Evolutionary conservation across 2,888 invertebrate genomes (phyloP), one percentile per base, ranked within the genome.

Genomic region (Caenorhabditis doughertyi): DNA sequence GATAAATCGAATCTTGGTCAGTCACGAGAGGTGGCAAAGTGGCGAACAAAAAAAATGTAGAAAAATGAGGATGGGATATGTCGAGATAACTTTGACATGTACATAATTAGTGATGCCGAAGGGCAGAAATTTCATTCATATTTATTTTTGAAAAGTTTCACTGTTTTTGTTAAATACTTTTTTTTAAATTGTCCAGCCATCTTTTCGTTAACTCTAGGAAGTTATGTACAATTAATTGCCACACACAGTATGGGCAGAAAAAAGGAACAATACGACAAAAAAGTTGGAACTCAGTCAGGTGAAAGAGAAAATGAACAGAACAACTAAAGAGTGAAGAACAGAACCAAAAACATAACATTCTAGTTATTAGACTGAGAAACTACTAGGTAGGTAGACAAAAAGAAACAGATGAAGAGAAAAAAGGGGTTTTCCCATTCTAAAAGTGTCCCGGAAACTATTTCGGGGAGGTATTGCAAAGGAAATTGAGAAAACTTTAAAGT

Each of bases 1-100:
- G 77, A 77, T 77, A 77, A 77, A 77, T 77, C 62, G 77, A 77
- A 58, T 77, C 67, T 77, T 77, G 60, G 68, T 77, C n/a, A n/a
- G n/a, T n/a, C 77, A 77, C 62, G 77, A 68, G 77, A 77, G 35
- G 49, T 49, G 47, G 47, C 56, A 60, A 42, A 27, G 76, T 67
- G 53, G 42, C 32, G 60, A 68, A 68, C 58, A 42, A 77, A 68
- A 60, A 68, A 68, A 55, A 44, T 5, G 16, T n/a, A 25, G 47
- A 49, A n/a, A 53, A 64, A 60, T 13, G 29, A 65, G 56, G 21
- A 58, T 51, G 25, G 55, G 27, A 70, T 27, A 16, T 27, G 51
- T 23, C 27, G 53, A 51, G 53, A 70, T 70, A 58, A 71, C 70
- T 76, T 76, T 74, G 70, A 76, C 71, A 81, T 81, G 74, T 70